phyloP scores from a whole-genome alignment of 2,797 vertebrate species.

The Hapalemur alaotrensis region DNA sequence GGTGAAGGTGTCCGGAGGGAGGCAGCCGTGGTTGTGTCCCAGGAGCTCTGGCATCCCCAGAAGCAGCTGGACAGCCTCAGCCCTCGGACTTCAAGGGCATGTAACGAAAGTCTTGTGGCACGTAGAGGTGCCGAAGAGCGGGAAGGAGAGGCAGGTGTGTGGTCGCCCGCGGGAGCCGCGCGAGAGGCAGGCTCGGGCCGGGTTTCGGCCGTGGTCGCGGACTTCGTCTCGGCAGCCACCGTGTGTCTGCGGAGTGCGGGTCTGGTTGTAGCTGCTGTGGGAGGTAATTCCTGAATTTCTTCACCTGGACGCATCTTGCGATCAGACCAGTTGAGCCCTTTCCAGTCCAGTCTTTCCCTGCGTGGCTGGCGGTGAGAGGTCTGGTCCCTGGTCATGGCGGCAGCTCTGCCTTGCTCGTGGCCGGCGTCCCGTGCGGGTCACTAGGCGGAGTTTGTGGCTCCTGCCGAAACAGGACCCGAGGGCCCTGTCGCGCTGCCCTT shows the following conservation, averaged over 20 bases:
- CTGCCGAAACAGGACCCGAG: neutral
- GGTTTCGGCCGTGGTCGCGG: rapidly evolving
- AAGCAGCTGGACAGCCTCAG: neutral
- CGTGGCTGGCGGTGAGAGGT: rapidly evolving
- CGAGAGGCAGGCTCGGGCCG: neutral
- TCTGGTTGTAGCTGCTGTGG: neutral
- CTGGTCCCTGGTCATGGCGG: neutral
- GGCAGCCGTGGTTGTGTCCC: neutral
- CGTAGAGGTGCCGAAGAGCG: neutral
- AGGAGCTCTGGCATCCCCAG: neutral
- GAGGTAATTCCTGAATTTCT: neutral
- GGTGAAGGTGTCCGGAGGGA: neutral
- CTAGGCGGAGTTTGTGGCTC: neutral
- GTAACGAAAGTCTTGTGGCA: neutral
- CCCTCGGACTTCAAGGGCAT: too few species aligned
- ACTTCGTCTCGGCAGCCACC: neutral
- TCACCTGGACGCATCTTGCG: neutral
- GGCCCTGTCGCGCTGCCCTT: too few species aligned
- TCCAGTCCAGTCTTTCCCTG: neutral
- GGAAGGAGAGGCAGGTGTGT: neutral
- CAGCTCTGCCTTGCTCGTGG: neutral
- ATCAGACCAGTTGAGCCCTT: neutral
- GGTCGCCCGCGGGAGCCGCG: neutral
- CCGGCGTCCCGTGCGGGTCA: neutral
- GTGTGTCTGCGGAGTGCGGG: neutral